Evolutionary conservation across 2,888 invertebrate species (phyloP).

Genomic region (Boloria selene): DNA sequence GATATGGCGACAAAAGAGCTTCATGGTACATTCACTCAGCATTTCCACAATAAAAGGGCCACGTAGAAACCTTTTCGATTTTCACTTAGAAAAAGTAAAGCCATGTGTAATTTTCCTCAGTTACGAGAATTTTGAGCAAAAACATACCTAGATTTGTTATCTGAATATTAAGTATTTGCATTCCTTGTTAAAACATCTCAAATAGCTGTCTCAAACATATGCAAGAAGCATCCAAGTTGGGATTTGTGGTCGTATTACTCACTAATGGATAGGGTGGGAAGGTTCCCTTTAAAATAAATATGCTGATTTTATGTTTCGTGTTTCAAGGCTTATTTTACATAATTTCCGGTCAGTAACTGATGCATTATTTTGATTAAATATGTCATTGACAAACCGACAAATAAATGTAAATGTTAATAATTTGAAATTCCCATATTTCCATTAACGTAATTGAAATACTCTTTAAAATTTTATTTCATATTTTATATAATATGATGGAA

Average conservation of each 20-base stretch:
- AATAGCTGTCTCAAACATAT: slow-evolving; percentile 58
- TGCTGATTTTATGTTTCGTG: slow-evolving; percentile 71
- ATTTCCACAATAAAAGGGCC: slow-evolving; percentile 74
- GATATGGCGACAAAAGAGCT: slow-evolving; percentile 51
- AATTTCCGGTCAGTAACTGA: slow-evolving; percentile 73
- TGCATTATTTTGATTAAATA: slow-evolving; percentile 62
- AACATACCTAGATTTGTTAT: background rate
- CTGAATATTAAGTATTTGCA: slow-evolving; percentile 59
- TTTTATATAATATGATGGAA: slow-evolving; percentile 14
- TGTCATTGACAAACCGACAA: slow-evolving; percentile 30
- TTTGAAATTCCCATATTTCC: slow-evolving; percentile 24
- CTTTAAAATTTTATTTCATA: slow-evolving; percentile 16
- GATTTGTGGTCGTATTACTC: slow-evolving; percentile 68
- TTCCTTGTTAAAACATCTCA: slow-evolving; percentile 53
- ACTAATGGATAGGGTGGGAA: slow-evolving; percentile 73
- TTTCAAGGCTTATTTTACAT: slow-evolving; percentile 75
- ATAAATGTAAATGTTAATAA: slow-evolving; percentile 33
- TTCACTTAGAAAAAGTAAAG: background rate
- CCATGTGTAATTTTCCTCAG: slow-evolving; percentile 48
- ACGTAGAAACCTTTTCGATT: slow-evolving; percentile 41
- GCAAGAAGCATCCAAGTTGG: slow-evolving; percentile 61
- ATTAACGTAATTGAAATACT: slow-evolving; percentile 31
- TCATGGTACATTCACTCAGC: slow-evolving; percentile 62
- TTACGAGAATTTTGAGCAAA: slow-evolving; percentile 62
- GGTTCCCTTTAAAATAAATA: slow-evolving; percentile 70